These are phyloP conservation scores for Propithecus coquereli DNA, from an alignment of 2,113 vertebrate species.

Conservation along the genomic window DNA sequence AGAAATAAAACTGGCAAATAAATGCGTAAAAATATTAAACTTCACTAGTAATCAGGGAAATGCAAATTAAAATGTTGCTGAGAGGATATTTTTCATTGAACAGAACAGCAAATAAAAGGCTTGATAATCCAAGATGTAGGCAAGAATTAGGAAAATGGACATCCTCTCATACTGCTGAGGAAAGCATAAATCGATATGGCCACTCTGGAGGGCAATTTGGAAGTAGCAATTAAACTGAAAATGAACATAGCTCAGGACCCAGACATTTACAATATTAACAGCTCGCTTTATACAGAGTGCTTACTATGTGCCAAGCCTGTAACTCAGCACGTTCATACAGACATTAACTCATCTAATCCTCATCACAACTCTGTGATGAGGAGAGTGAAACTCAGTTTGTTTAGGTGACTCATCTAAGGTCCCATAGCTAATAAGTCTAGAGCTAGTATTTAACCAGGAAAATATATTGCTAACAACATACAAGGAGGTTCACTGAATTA, in stretches of 20 bases:
- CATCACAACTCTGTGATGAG: neutral
- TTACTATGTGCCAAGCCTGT: neutral
- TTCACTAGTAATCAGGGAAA: conserved; percentile 10
- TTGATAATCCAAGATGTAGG: conserved; percentile 4
- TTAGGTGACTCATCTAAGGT: neutral
- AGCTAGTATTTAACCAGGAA: neutral
- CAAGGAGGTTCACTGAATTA: neutral
- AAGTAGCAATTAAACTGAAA: conserved; percentile 25
- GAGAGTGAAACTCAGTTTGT: neutral
- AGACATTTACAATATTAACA: neutral
- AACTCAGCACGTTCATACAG: neutral
- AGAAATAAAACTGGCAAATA: conserved; percentile 18
- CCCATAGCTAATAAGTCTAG: neutral
- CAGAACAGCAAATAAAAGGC: neutral
- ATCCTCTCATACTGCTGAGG: neutral
- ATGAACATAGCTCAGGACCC: neutral
- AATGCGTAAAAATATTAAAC: neutral
- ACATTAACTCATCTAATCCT: neutral
- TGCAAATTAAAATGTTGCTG: neutral
- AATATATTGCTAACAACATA: neutral
- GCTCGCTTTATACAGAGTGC: neutral
- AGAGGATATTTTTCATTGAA: neutral
- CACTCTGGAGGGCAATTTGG: neutral
- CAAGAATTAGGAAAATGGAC: neutral
- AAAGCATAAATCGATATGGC: neutral